phyloP scores from a whole-genome alignment of 64 coral and sea anemone genomes.

The Astreopora myriophthalma region DNA sequence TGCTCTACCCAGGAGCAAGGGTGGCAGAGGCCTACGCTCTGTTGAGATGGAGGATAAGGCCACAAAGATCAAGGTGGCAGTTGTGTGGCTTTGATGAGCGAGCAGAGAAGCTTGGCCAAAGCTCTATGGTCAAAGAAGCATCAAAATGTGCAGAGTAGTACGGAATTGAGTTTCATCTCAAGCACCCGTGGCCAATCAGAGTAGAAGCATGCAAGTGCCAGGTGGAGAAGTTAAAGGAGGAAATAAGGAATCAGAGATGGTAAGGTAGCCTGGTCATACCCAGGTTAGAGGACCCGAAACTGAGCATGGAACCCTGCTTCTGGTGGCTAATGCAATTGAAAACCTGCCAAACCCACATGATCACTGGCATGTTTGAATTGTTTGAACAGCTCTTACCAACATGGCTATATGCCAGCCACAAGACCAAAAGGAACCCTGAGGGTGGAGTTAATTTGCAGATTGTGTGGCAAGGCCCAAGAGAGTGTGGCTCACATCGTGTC shows the following conservation, averaged over 20 bases:
- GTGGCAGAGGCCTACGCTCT: background rate
- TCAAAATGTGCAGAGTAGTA: background rate
- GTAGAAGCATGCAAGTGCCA: background rate
- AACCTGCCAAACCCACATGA: background rate
- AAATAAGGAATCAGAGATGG: background rate
- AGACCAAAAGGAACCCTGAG: too few species aligned
- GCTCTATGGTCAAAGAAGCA: constrained; percentile 24
- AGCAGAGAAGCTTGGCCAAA: background rate
- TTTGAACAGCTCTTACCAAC: background rate
- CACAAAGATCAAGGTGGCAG: constrained; percentile 20
- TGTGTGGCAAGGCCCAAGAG: background rate
- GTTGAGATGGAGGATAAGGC: constrained; percentile 29
- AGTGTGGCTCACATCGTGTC: background rate
- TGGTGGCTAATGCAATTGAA: background rate
- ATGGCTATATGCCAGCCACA: background rate
- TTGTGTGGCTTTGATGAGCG: constrained; percentile 20
- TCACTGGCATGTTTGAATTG: background rate
- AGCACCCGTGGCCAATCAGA: background rate
- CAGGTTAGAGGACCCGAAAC: background rate
- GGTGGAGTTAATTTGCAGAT: background rate
- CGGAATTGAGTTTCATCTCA: background rate
- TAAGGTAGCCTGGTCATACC: background rate
- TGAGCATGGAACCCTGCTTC: background rate
- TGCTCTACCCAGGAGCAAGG: background rate
- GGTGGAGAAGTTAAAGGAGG: background rate